Evolutionary conservation across 1,140 invertebrate species (phyloP), one percentile per base, ranked within the genome.

Genomic region (Cataglyphis hispanica): DNA sequence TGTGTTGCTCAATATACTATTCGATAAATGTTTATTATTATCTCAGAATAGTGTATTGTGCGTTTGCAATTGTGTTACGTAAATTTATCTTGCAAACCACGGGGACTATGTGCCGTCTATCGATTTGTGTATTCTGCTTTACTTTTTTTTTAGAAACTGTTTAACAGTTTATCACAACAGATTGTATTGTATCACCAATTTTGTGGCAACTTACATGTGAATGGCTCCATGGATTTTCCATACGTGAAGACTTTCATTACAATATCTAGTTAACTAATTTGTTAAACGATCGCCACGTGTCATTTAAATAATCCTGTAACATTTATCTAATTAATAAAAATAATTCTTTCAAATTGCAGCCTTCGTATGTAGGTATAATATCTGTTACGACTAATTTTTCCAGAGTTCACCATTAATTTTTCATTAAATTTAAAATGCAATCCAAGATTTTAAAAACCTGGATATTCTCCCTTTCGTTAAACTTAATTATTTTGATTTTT

Each of bases 131-230:
- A 85, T 75, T 84, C 37, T 60, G 13, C 63, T 40, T 66, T 27
- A 64, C 76, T 88, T 75, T 89, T 84, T 89, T 89, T 88, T 74
- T 86, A 87, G n/a, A n/a, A 89, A 91, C 89, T 92, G 87, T 91
- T 92, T 78, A 89, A 92, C 87, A 92, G 90, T 91, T 91, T 89
- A 86, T 85, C 77, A 86, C 89, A 90, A 89, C 84, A 53, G 88
- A 84, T 92, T 84, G 63, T 83, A 86, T 64, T 84, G 31, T 89
- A 91, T 69, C 67, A 87, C 27, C 89, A 66, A 83, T 83, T 83
- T 91, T 91, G 46, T 50, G 80, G 85, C 85, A 86, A 89, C 61
- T 89, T 85, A 58, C 58, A 67, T 78, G 40, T 72, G 74, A 83
- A 86, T 70, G 43, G 40, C 25, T 34, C 7, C 19, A 81, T 81